Base-by-base conservation (phyloP, 2,888 invertebrate species). In the Pachydiplax longipennis region DNA sequence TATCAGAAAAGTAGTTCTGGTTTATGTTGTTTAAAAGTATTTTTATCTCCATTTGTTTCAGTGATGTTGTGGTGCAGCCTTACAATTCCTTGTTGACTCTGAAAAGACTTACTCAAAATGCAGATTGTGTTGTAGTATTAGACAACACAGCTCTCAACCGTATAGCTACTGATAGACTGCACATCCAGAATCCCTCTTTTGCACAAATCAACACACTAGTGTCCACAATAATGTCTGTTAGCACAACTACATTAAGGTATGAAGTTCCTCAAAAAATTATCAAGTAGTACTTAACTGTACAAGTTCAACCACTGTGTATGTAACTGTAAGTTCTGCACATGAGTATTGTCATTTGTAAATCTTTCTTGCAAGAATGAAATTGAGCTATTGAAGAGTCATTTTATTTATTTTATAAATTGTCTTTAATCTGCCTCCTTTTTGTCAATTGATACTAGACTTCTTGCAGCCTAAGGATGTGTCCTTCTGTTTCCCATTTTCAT, bases 161-260 rank as follows among this genome's bases (percentile, higher is more conserved):
- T 91, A 98, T 98, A 92, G 98, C 98, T 37, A 97, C 97, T 13
- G 99, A 99, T 93, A 96, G 99, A 82, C 95, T 99, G 48, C 99
- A 98, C 93, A 98, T 99, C 93, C 97, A 98, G 94, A 99, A 98
- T 94, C 99, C 99, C 0, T 98, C 98, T 0, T 99, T 99, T 93
- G 97, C 98, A 35, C 99, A 99, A 94, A 99, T 99, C 93, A 99
- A 99, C 94, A 98, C 98, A 80, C 95, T 99, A 91, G 99, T 99
- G 0, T 99, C 99, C 18, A 99, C 99, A 4, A 99, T 99, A 90
- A 99, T 99, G 99, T 99, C 99, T 58, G 98, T 99, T 61, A 98
- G 98, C 92, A 99, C 99, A 0, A 98, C 99, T 15, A 99, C 99
- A 2, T 95, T 99, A 73, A 96, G 99, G 96, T 96, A 94, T 91